Evolutionary conservation across 2,888 invertebrate genomes (phyloP), one percentile per base, ranked within the genome.

Genomic region (Drosophila ochracea): DNA sequence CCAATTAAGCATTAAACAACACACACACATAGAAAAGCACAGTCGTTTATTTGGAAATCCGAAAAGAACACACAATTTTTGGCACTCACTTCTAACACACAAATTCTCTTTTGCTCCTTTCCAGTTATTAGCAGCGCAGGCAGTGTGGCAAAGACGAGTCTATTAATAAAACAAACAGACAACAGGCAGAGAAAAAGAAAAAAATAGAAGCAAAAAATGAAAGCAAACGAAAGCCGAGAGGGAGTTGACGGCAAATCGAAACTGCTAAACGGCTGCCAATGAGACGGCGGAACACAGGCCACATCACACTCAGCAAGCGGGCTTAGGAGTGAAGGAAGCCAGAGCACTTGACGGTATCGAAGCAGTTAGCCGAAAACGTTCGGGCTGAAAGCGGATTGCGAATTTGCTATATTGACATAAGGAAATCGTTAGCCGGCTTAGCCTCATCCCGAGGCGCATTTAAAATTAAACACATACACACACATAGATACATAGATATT

Each of bases 361-460:
- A 80, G 70, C 82, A 76, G 87, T 83, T 83, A 73, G 79, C 68
- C 57, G 69, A 4, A 16, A 47, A 47, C 47, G 68, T 65, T 33
- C 11, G 30, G 21, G 43, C 28, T 50, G n/a, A 87, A 89, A 88
- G 85, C 90, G 85, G 90, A 85, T 88, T 90, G 82, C 58, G 83
- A 88, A 83, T 89, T 84, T 78, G 80, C 76, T 69, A 73, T 89
- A 87, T 90, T 90, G 90, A 90, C 91, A 89, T 74, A 90, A 80
- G 90, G 77, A 87, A 90, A 90, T 84, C 87, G 91, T 90, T 87
- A 91, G 87, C 90, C 87, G 83, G 90, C 82, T 90, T 82, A 91
- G 73, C 76, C 55, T 1, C 31, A 58, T 10, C 28, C 60, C 28
- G 13, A 60, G 41, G 58, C 74, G 52, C 73, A 85, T 85, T 85